These are phyloP conservation scores for Octodonta nipae DNA, from an alignment of 2,888 invertebrate genomes.

Conservation along the genomic window DNA sequence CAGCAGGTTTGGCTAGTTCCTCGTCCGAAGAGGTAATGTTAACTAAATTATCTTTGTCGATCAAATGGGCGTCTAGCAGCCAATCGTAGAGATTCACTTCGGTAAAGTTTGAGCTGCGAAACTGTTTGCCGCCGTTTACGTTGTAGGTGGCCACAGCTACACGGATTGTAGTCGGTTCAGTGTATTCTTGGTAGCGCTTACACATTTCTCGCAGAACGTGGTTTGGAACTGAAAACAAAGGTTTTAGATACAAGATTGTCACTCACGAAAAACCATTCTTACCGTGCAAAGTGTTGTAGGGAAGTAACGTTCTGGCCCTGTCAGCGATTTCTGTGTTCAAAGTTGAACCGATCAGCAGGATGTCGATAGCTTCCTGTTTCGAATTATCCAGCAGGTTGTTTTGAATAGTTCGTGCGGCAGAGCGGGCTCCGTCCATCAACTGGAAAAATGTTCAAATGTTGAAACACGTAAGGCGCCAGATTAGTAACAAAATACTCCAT, in stretches of 20 bases:
- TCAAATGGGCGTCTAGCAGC: conserved; percentile 70
- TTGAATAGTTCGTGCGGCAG: conserved; percentile 95
- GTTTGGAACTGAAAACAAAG: conserved; percentile 65
- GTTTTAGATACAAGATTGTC: too few species aligned
- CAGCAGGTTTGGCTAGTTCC: conserved; percentile 49
- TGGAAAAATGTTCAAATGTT: too few species aligned
- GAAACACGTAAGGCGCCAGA: too few species aligned
- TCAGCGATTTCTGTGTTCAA: conserved; percentile 85
- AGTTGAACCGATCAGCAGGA: conserved; percentile 81
- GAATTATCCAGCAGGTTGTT: conserved; percentile 93
- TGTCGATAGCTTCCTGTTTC: conserved; percentile 95
- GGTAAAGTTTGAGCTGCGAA: conserved; percentile 89
- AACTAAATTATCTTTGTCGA: conserved; percentile 35
- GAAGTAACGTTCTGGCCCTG: conserved; percentile 74
- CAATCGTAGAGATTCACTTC: conserved; percentile 76
- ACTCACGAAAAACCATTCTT: conserved; percentile 14
- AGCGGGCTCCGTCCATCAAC: conserved; percentile 93
- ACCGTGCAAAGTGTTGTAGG: conserved; percentile 74
- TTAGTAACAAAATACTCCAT: too few species aligned
- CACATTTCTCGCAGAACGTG: conserved; percentile 75
- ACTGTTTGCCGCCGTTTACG: conserved; percentile 98
- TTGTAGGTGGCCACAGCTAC: conserved; percentile 94
- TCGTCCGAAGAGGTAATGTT: conserved; percentile 38
- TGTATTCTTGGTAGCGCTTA: conserved; percentile 66
- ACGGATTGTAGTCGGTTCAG: conserved; percentile 54